Percentiles rank a stretch among this genome's conserved stretches.
phyloP scores from a whole-genome alignment of 2,113 vertebrate genomes.

The Daphoenositta chrysoptera region DNA sequence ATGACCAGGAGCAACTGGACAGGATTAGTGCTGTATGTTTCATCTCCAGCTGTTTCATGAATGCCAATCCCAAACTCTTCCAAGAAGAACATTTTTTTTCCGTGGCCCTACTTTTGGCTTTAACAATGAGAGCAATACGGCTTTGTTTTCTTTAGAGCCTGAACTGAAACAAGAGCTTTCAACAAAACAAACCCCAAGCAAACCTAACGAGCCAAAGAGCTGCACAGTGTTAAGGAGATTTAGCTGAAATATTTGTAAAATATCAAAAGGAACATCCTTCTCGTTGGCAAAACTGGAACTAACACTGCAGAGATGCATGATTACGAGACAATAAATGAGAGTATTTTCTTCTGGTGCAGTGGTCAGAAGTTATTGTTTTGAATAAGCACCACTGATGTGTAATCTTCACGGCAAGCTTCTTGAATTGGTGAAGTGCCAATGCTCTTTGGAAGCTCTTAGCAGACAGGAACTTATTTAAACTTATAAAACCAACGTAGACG shows the following conservation, averaged over 20 bases:
- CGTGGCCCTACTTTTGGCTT: slow-evolving; percentile 41
- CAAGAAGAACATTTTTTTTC: slow-evolving; percentile 32
- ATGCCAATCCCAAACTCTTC: slow-evolving; percentile 61
- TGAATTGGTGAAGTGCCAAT: slow-evolving; percentile 15
- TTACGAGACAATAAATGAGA: slow-evolving; percentile 44
- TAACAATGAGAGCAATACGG: slow-evolving; percentile 38
- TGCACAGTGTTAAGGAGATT: neutral
- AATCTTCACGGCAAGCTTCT: slow-evolving; percentile 49
- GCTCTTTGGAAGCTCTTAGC: slow-evolving; percentile 56
- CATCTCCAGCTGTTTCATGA: slow-evolving; percentile 71
- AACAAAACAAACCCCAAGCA: slow-evolving; percentile 29
- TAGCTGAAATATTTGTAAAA: slow-evolving; percentile 5
- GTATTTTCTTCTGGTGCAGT: slow-evolving; percentile 47
- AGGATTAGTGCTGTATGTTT: slow-evolving; percentile 57
- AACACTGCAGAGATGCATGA: slow-evolving; percentile 2
- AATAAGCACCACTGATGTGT: slow-evolving; percentile 38
- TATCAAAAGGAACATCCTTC: slow-evolving; percentile 24
- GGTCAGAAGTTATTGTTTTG: slow-evolving; percentile 42
- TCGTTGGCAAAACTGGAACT: neutral
- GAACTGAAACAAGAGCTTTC: slow-evolving; percentile 44
- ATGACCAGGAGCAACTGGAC: slow-evolving; percentile 70
- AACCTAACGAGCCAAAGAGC: neutral
- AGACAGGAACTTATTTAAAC: slow-evolving; percentile 59
- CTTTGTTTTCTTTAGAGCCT: slow-evolving; percentile 23
- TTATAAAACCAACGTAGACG: slow-evolving; percentile 57